Conservation (phyloP, 2,888 invertebrate genomes). For the Catocala sponsa region DNA sequence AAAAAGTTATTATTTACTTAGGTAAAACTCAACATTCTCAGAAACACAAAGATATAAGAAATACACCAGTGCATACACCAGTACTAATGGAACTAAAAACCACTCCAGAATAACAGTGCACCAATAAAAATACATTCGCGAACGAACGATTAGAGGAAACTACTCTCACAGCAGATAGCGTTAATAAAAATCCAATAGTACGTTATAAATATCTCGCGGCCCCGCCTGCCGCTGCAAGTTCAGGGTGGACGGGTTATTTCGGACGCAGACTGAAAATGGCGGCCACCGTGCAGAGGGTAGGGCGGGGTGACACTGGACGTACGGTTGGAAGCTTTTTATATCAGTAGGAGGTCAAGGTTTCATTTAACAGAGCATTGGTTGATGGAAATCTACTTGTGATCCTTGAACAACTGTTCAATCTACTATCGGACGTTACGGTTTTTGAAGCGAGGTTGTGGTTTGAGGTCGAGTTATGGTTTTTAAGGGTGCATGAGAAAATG, state of each 20-base stretch:
- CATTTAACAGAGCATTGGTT: too few relatives aligned
- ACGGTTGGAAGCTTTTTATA: slow-evolving; percentile 4
- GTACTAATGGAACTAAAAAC: too few relatives aligned
- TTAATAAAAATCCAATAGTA: slow-evolving; percentile 15
- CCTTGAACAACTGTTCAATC: too few relatives aligned
- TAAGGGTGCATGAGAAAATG: neutral
- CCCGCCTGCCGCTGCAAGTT: slow-evolving; percentile 31
- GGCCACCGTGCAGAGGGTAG: slow-evolving; percentile 29
- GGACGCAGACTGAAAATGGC: slow-evolving; percentile 58
- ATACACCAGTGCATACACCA: too few relatives aligned
- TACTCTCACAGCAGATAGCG: neutral
- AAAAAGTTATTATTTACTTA: too few relatives aligned
- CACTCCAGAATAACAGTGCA: neutral
- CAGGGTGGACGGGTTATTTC: slow-evolving; percentile 54
- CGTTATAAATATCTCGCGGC: slow-evolving; percentile 2
- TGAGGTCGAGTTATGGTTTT: neutral
- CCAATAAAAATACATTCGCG: neutral
- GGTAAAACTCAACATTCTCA: too few relatives aligned
- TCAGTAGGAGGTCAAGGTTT: slow-evolving; percentile 10
- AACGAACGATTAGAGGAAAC: neutral
- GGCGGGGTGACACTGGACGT: slow-evolving; percentile 23
- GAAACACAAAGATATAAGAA: too few relatives aligned
- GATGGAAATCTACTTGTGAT: too few relatives aligned
- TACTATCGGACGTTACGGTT: too few relatives aligned
- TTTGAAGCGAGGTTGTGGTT: neutral